Evolutionary conservation across 2,797 vertebrate species (phyloP), one percentile per base, ranked within the genome.

Genomic region (Petrocephalus schoutedeni): DNA sequence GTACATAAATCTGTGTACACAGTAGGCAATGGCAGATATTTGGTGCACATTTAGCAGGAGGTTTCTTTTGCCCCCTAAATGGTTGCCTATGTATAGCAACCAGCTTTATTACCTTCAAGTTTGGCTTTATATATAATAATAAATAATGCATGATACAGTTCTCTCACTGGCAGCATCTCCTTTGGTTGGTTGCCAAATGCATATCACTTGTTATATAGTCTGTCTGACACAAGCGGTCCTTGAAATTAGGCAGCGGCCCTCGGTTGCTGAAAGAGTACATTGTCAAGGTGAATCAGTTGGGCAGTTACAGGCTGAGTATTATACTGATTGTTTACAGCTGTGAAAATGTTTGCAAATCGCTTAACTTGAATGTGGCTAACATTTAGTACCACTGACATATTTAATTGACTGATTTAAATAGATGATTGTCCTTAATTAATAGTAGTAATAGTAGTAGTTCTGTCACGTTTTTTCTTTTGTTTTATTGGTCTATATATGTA

Each of bases 181-280:
- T 45, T 87, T 77, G 88, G 67, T 56, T 77, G 86, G 64, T 58
- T 89, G 41, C 86, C 85, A 89, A 89, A 54, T 36, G 36, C 9
- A 53, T 58, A 64, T 67, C 74, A 86, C 54, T 64, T 9, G 36
- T 86, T 19, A n/a, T 28, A 77, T 56, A 28, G 67, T 74, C 32
- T 57, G 84, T 59, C 7, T 77, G 21, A 53, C 53, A 77, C 53
- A 45, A 45, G 36, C 45, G 21, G 56, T 32, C 86, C 74, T 86
- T 85, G 67, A 85, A 57, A 57, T 57, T 21, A 85, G 56, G 28
- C 84, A 74, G 49, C n/a, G 84, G 4, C 57, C 58, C 41, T 12
- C 67, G 10, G 32, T 53, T 56, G 28, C 80, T 56, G 82, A 85
- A 49, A 1, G 57, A 57, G 83, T 61, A 49, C 16, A 16, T 88